Conservation (phyloP, 2,113 vertebrate genomes). For the Eupsittula cactorum region DNA sequence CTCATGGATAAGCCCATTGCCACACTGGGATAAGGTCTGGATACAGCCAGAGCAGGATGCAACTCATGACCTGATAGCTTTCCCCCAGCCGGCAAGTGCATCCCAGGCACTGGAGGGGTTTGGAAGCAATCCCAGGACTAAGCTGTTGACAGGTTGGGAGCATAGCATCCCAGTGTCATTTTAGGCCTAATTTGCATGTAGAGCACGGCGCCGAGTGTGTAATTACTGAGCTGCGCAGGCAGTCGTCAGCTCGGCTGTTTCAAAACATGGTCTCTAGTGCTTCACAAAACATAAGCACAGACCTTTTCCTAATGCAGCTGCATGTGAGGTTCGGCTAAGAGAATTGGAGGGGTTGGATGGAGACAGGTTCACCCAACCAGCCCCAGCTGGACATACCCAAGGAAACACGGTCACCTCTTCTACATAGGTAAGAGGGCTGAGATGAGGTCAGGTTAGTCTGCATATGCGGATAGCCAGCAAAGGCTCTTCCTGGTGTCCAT, state of each 20-base stretch:
- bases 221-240: background rate
- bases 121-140: background rate
- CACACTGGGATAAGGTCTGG: background rate
- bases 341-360: background rate
- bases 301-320: rapidly evolving
- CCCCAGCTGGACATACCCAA: background rate
- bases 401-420: background rate
- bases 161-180: background rate
- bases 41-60: rapidly evolving
- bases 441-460: background rate
- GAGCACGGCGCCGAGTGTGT: background rate
- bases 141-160: background rate
- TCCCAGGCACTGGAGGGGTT: background rate
- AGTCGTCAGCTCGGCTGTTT: background rate
- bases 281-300: background rate
- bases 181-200: conserved; percentile 4
- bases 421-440: background rate
- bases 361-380: background rate
- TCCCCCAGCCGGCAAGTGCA: rapidly evolving
- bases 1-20: rapidly evolving
- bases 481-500: background rate
- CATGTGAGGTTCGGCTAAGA: background rate
- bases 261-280: background rate
- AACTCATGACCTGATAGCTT: rapidly evolving
- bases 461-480: background rate